Evolutionary conservation across 2,113 vertebrate genomes (phyloP).

Genomic region (Zootoca vivipara): DNA sequence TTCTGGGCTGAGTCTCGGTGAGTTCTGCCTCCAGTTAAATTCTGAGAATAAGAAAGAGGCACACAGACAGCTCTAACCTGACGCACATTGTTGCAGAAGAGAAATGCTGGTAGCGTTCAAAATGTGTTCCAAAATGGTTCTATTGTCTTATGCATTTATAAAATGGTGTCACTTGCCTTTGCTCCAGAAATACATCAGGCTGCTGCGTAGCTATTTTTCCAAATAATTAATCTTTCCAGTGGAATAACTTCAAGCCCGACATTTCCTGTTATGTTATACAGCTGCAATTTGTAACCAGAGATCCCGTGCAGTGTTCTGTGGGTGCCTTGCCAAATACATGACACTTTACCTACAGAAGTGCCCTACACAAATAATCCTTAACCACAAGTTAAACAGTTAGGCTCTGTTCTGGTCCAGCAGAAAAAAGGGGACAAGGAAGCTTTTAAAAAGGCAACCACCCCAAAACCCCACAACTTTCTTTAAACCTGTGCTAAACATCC

Average conservation of each 20-base stretch:
- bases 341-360: slow-evolving; percentile 76
- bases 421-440: slow-evolving; percentile 55
- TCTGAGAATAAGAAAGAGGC: slow-evolving; percentile 4
- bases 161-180: slow-evolving; percentile 67
- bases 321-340: slow-evolving; percentile 75
- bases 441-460: background rate
- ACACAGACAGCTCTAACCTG: slow-evolving; percentile 1
- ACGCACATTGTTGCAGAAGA: background rate
- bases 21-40: background rate
- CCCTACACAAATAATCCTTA: slow-evolving; percentile 73
- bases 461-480: background rate
- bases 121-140: slow-evolving; percentile 35
- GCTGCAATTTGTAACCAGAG: slow-evolving; percentile 79
- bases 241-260: slow-evolving; percentile 78
- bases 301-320: slow-evolving; percentile 59
- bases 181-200: slow-evolving; percentile 70
- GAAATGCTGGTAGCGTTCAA: background rate
- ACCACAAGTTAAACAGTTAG: slow-evolving; percentile 76
- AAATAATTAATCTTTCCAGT: slow-evolving; percentile 81
- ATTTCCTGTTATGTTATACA: slow-evolving; percentile 82
- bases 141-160: slow-evolving; percentile 56
- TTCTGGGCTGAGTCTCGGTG: background rate
- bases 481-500: slow-evolving; percentile 37
- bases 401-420: slow-evolving; percentile 61
- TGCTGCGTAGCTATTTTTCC: slow-evolving; percentile 74